Evolutionary conservation across 1,140 invertebrate genomes (phyloP).

Genomic region (Battus philenor): DNA sequence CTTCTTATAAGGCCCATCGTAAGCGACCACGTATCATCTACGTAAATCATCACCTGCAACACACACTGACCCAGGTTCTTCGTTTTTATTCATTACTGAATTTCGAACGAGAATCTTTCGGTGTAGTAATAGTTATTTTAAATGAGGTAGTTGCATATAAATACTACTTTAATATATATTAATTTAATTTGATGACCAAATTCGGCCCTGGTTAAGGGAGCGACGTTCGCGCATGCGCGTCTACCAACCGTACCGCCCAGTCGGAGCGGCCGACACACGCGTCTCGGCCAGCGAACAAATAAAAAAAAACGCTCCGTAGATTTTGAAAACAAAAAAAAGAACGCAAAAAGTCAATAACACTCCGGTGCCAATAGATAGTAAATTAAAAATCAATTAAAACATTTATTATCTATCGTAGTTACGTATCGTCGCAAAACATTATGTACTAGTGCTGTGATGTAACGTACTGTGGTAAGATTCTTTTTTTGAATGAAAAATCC

Average conservation of each 20-base stretch:
- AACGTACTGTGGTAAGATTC: conserved; percentile 5
- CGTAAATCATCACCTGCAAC: too few relatives aligned
- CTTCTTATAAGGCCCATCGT: too few relatives aligned
- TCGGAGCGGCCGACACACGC: conserved; percentile 25
- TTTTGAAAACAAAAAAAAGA: neutral
- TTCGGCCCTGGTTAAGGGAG: conserved; percentile 38
- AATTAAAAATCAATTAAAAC: neutral
- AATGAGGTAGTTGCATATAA: too few relatives aligned
- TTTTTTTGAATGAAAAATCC: conserved; percentile 5
- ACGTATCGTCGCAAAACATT: neutral
- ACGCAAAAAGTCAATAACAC: conserved; percentile 6
- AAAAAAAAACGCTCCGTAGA: conserved; percentile 11
- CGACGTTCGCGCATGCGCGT: conserved; percentile 45
- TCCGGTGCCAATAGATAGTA: neutral
- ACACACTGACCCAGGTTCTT: too few relatives aligned
- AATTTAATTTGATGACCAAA: neutral
- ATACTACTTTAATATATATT: too few relatives aligned
- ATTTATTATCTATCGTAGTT: neutral
- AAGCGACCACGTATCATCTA: too few relatives aligned
- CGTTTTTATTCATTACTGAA: too few relatives aligned
- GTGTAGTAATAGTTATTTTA: too few relatives aligned
- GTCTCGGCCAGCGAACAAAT: conserved; percentile 14
- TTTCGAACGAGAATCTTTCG: too few relatives aligned
- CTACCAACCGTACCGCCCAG: conserved; percentile 25
- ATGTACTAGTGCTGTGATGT: conserved; percentile 8